Base-by-base conservation (phyloP, 1,140 invertebrate genomes). In the Polypedilum pembai region DNA sequence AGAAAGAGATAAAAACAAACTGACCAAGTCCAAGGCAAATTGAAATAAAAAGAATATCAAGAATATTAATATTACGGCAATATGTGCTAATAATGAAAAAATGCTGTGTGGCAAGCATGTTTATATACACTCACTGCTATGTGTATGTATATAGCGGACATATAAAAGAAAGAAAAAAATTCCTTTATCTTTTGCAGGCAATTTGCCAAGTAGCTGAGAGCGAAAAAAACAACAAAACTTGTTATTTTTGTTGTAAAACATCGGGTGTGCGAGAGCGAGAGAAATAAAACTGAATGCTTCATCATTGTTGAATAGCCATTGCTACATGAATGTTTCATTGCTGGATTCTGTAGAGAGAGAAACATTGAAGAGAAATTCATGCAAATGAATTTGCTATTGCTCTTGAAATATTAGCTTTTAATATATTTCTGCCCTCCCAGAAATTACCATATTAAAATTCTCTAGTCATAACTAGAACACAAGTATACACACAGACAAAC, bases 41-140 rank as follows among this genome's bases (percentile, higher is more conserved):
- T 69, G 10, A 69, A 69, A 69, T 18, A 69, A 18, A 69, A 18
- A 69, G 18, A 69, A 18, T 69, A 21, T 69, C n/a, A n/a, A 56
- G 12, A 56, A 56, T 56, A 56, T n/a, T 56, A 56, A 15, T 56
- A 69, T 69, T 69, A 69, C 65, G 65, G 65, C 65, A 69, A 69
- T 69, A 69, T 69, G 65, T 69, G 65, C 65, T 69, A 69, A 18
- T 69, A 69, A 69, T 18, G 65, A 18, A 18, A 69, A 69, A 69
- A 69, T 21, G 20, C 45, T 56, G 45, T 56, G 12, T 56, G 45
- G 45, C 45, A 56, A 56, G 45, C 12, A n/a, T 15, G 45, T n/a
- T n/a, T n/a, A n/a, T 56, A 56, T 8, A 56, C 12, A n/a, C 24
- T 56, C 45, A 56, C 10, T 15, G n/a, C 10, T 56, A 15, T 56